phyloP scores from a whole-genome alignment of 2,797 vertebrate species.

The Takifugu ocellatus region DNA sequence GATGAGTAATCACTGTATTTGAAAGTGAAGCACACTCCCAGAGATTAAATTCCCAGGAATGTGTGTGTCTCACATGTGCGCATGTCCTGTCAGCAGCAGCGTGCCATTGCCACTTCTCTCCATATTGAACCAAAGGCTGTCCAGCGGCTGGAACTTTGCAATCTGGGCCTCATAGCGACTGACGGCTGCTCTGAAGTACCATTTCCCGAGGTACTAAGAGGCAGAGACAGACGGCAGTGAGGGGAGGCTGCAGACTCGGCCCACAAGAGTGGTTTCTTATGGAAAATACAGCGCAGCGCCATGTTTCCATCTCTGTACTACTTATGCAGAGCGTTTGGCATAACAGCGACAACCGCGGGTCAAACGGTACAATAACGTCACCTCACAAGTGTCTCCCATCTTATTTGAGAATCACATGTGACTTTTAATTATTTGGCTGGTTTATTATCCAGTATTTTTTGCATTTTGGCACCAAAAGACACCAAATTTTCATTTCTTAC shows the following conservation, averaged over 20 bases:
- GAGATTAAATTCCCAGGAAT: background rate
- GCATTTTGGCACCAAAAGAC: background rate
- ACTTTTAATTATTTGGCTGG: too few species aligned
- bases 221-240: conserved; percentile 11
- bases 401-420: too few species aligned
- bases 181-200: conserved; percentile 56
- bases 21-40: background rate
- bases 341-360: too few species aligned
- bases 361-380: background rate
- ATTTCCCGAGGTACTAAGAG: conserved; percentile 57
- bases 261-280: conserved; percentile 27
- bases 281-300: conserved; percentile 28
- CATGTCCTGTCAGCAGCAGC: conserved; percentile 45
- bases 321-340: too few species aligned
- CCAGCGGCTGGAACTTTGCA: conserved; percentile 35
- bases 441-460: too few species aligned
- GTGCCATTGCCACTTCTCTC: conserved; percentile 38
- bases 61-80: conserved; percentile 43
- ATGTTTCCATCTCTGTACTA: conserved; percentile 1
- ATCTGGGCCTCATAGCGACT: conserved; percentile 48
- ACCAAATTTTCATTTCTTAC: conserved; percentile 33
- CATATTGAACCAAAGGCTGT: conserved; percentile 50
- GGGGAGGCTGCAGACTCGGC: background rate
- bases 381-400: too few species aligned
- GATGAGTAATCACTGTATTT: too few species aligned